Evolutionary conservation across 2,113 vertebrate species (phyloP), one percentile per base, ranked within the genome.

Genomic region (Morone chrysops): DNA sequence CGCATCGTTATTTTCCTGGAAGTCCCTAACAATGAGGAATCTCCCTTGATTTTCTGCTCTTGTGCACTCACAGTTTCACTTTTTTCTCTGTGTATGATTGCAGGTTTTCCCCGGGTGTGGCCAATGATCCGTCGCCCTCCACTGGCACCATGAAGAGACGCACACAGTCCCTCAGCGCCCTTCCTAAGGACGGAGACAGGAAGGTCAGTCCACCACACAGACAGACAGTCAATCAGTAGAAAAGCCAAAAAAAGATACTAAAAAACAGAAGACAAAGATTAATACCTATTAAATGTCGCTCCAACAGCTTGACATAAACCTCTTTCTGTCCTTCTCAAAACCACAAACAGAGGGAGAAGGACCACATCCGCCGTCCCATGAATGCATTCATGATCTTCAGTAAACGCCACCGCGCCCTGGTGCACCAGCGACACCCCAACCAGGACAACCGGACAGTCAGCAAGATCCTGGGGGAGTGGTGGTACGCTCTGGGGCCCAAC

Each of bases 351-450:
- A 95, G 97, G 70, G 97, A 98, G 87, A 98, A 98, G 84, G 97
- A 98, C 85, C 97, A 98, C 76, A 98, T 98, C 81, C 96, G 97
- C 13, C 94, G 97, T 38, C 97, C 97, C 51, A 98, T 98, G 97
- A 98, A 98, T 0, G 97, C 97, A 2, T 98, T 98, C 92, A 98
- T 98, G 97, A 98, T 98, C 93, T 98, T 98, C 89, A 98, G 97
- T 73, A 98, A 98, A 91, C 94, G 97, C 6, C 97, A 98, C 90
- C 95, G 97, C 31, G 97, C 97, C 12, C 94, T 98, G 84, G 97
- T 98, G 68, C 97, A 98, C 90, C 97, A 98, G 92, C 95, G 97
- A 13, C 97, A 98, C 82, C 97, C 97, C 20, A 98, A 98, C 93
- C 97, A 98, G 93, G 97, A 98, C 94, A 98, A 98, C 92, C 96